Conservation (phyloP, 2,888 invertebrate species). For the Ectemnius cavifrons region DNA sequence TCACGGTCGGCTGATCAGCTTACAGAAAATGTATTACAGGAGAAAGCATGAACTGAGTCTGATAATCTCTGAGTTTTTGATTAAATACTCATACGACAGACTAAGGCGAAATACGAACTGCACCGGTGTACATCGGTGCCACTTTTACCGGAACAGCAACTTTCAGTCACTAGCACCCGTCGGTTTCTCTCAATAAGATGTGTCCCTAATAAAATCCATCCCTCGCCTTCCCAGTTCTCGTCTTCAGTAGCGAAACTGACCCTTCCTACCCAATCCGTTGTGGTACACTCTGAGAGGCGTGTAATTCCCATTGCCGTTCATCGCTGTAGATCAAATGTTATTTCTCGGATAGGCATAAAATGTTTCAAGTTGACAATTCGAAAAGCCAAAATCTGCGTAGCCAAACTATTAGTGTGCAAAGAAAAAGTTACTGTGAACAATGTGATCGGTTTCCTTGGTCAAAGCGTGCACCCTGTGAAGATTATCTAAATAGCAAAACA, state of each 20-base stretch:
- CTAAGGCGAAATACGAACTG: no score
- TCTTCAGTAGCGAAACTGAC: conserved; percentile 88
- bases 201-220: conserved; percentile 21
- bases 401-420: background rate
- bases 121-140: background rate
- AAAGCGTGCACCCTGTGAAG: conserved; percentile 4
- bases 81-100: no score
- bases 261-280: conserved; percentile 88
- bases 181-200: conserved; percentile 31
- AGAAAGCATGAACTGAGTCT: background rate
- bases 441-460: background rate
- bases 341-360: background rate
- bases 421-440: no score
- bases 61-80: background rate
- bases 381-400: conserved; percentile 19
- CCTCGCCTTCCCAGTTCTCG: conserved; percentile 13
- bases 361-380: conserved; percentile 13
- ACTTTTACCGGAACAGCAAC: conserved; percentile 31
- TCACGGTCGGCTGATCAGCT: no score
- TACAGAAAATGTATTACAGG: background rate
- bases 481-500: background rate
- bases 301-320: conserved; percentile 86
- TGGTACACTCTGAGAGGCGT: conserved; percentile 90
- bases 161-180: conserved; percentile 47
- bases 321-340: conserved; percentile 78